phyloP scores from a whole-genome alignment of 2,888 invertebrate species.

The Gnatocerus cornutus region DNA sequence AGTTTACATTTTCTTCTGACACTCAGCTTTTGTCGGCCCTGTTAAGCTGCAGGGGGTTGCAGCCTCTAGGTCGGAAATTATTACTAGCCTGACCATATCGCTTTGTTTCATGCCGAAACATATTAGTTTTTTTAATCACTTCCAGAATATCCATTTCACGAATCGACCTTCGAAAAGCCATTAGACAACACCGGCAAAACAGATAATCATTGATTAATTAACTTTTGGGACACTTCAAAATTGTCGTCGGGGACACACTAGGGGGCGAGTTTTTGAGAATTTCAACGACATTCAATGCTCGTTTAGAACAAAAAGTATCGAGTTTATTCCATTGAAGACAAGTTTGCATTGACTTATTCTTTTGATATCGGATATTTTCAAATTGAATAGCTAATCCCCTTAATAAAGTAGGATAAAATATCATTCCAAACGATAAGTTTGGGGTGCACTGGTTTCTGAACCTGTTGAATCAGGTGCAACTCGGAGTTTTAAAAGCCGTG shows the following conservation, averaged over 20 bases:
- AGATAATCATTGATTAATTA: constrained; percentile 36
- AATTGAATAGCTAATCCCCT: constrained; percentile 18
- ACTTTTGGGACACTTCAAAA: constrained; percentile 12
- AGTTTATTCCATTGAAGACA: constrained; percentile 6
- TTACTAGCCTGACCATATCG: constrained; percentile 51
- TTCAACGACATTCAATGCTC: constrained; percentile 4
- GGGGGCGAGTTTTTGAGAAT: constrained; percentile 14
- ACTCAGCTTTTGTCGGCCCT: constrained; percentile 64
- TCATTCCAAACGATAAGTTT: constrained; percentile 3
- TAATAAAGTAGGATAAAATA: constrained; percentile 16
- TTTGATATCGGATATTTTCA: constrained; percentile 34
- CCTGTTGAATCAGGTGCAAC: constrained; percentile 62
- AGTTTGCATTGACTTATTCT: constrained; percentile 11
- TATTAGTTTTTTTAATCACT: constrained; percentile 62
- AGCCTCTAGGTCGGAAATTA: constrained; percentile 57
- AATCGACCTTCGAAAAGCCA: constrained; percentile 27
- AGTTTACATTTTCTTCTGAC: constrained; percentile 61
- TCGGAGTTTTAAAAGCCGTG: constrained; percentile 56
- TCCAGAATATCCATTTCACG: constrained; percentile 37
- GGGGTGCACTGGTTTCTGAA: constrained; percentile 34
- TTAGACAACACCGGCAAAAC: constrained; percentile 22
- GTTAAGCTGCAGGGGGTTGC: constrained; percentile 63
- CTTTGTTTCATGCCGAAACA: constrained; percentile 63
- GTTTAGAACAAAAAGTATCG: constrained; percentile 19
- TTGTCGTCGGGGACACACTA: constrained; percentile 16